Evolutionary conservation across 2,797 vertebrate species (phyloP).

Genomic region (Scomberomorus guttatus): DNA sequence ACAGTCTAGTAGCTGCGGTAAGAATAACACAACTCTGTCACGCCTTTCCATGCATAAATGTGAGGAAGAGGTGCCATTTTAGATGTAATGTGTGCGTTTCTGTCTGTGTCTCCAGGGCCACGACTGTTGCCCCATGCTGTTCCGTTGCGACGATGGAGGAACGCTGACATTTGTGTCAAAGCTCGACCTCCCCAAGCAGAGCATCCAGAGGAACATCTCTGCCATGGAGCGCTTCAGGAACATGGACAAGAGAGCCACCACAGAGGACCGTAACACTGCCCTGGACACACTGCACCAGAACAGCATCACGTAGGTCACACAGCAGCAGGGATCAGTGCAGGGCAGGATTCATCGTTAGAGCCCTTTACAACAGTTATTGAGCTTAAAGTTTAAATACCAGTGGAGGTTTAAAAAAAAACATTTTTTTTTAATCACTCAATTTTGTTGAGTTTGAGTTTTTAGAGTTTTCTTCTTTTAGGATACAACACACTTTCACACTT

Average conservation of each 20-base stretch:
- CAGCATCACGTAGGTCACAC: constrained; percentile 92
- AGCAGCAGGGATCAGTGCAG: too few species aligned
- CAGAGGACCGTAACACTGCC: constrained; percentile 95
- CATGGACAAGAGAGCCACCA: constrained; percentile 99
- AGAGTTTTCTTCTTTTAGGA: too few species aligned
- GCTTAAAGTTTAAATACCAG: not conserved
- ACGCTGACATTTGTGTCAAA: constrained; percentile 94
- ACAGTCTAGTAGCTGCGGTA: constrained; percentile 97
- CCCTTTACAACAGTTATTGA: not conserved
- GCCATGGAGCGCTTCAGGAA: constrained; percentile 99
- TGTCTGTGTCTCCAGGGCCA: constrained; percentile 87
- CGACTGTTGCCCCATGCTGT: constrained; percentile 99
- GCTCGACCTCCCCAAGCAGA: constrained; percentile 98
- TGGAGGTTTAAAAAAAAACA: too few species aligned
- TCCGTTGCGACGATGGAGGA: constrained; percentile 95
- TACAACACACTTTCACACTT: too few species aligned
- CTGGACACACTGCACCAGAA: constrained; percentile 97
- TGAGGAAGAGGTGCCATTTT: not conserved
- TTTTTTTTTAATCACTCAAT: too few species aligned
- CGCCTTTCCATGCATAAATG: not conserved
- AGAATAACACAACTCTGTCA: constrained; percentile 69
- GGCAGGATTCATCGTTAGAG: not conserved
- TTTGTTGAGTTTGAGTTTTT: too few species aligned
- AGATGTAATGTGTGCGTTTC: not conserved
- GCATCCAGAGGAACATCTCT: constrained; percentile 97